A percentile compares a stretch with the other conserved stretches of the same genome.
Evolutionary conservation across 2,113 vertebrate species (phyloP).

Genomic region (Pelusios castaneus): DNA sequence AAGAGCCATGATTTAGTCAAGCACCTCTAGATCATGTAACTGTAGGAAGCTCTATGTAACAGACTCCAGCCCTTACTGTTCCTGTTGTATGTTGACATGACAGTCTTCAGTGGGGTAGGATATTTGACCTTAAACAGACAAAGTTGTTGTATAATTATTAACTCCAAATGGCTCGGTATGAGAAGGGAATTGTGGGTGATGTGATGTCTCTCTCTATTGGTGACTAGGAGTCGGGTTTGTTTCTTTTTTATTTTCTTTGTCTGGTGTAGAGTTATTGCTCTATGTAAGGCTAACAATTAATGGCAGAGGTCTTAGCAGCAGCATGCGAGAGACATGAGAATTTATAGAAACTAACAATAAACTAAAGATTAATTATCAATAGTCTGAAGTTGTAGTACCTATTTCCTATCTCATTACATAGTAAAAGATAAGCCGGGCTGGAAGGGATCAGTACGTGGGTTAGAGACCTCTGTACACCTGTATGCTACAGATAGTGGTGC

Average conservation of each 20-base stretch:
- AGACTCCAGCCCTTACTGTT: not conserved
- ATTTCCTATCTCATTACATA: not conserved
- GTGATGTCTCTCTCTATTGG: not conserved
- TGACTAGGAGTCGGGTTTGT: not conserved
- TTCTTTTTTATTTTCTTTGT: not conserved
- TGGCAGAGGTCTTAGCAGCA: conserved; percentile 17
- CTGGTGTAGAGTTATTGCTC: not conserved
- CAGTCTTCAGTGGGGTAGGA: not conserved
- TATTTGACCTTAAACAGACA: not conserved
- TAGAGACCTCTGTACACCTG: not conserved
- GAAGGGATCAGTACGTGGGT: not conserved
- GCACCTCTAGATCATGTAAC: not conserved
- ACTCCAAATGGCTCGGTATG: not conserved
- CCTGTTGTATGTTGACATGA: not conserved
- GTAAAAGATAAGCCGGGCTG: conserved; percentile 37
- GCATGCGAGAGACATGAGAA: conserved; percentile 23
- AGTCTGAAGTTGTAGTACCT: conserved; percentile 20
- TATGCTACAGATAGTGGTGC: not conserved
- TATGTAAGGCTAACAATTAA: not conserved
- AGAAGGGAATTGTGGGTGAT: not conserved
- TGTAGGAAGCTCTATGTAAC: not conserved
- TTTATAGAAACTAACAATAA: conserved; percentile 46
- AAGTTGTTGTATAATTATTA: not conserved
- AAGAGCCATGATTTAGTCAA: not conserved
- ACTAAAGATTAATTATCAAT: conserved; percentile 34